Conservation (phyloP, 1,140 invertebrate genomes). For the Ceratina calcarata region DNA sequence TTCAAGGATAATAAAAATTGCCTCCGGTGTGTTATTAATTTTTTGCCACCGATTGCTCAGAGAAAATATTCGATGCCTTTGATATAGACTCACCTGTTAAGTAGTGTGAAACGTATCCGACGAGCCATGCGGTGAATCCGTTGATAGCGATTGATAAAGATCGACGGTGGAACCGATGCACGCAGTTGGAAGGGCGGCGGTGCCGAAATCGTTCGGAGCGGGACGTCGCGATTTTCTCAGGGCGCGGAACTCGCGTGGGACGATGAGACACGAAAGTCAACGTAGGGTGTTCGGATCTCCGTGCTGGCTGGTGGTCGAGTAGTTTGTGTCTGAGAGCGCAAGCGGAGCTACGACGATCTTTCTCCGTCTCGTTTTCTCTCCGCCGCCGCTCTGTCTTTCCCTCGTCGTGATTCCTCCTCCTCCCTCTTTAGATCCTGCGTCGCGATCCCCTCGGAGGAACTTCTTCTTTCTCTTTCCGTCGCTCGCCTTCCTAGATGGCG, state of each 20-base stretch:
- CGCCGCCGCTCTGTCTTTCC: constrained; percentile 60
- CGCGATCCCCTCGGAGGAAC: constrained; percentile 19
- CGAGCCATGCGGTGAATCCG: constrained; percentile 42
- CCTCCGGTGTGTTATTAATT: background rate
- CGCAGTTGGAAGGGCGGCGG: constrained; percentile 12
- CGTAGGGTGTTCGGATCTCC: constrained; percentile 64
- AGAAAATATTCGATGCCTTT: no score
- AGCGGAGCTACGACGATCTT: constrained; percentile 69
- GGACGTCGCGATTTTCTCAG: background rate
- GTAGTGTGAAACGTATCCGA: constrained; percentile 45
- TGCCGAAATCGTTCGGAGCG: background rate
- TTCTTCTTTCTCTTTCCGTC: constrained; percentile 52
- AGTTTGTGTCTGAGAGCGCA: constrained; percentile 76
- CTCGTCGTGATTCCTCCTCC: constrained; percentile 47
- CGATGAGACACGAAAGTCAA: constrained; percentile 3
- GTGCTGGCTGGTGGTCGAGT: constrained; percentile 76
- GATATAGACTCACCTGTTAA: constrained; percentile 57
- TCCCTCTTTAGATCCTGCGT: constrained; percentile 47
- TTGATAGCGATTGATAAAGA: constrained; percentile 8
- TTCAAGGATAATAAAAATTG: background rate
- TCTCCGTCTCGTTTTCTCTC: constrained; percentile 62
- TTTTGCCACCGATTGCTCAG: background rate
- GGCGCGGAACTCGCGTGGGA: background rate
- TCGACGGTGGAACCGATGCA: constrained; percentile 46
- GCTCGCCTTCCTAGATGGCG: constrained; percentile 41